Conservation (phyloP, 2,797 vertebrate species). For the Nothura maculosa region DNA sequence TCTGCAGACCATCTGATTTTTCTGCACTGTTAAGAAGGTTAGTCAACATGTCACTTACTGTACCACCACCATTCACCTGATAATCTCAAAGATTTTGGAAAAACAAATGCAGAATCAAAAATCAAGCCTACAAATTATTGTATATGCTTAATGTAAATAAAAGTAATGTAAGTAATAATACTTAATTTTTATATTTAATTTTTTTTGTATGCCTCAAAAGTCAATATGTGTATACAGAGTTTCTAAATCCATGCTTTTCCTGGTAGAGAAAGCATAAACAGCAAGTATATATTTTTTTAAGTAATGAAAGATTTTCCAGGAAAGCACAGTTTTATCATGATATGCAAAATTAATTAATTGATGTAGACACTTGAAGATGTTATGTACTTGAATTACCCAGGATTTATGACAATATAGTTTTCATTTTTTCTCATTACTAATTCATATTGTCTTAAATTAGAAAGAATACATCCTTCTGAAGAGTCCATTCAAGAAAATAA, state of each 20-base stretch:
- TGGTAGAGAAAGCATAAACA: background rate
- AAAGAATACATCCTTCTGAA: background rate
- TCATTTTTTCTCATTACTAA: background rate
- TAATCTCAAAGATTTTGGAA: background rate
- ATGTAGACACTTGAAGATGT: background rate
- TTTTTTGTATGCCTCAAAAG: background rate
- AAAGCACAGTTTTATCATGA: background rate
- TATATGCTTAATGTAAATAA: too few relatives aligned
- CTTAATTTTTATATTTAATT: background rate
- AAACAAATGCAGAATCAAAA: background rate
- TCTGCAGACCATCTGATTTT: background rate
- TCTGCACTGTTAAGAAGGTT: background rate
- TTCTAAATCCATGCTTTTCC: background rate
- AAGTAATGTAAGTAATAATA: too few relatives aligned
- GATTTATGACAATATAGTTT: background rate
- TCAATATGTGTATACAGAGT: background rate
- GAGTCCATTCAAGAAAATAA: background rate
- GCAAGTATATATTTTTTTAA: background rate
- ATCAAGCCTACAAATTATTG: background rate
- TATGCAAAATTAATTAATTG: background rate
- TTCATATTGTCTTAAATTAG: background rate
- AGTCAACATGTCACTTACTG: background rate
- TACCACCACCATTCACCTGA: background rate
- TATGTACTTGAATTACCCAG: background rate
- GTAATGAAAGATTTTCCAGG: background rate